These are phyloP conservation scores for Neomonachus schauinslandi DNA, from an alignment of 2,113 vertebrate genomes.

Conservation along the genomic window DNA sequence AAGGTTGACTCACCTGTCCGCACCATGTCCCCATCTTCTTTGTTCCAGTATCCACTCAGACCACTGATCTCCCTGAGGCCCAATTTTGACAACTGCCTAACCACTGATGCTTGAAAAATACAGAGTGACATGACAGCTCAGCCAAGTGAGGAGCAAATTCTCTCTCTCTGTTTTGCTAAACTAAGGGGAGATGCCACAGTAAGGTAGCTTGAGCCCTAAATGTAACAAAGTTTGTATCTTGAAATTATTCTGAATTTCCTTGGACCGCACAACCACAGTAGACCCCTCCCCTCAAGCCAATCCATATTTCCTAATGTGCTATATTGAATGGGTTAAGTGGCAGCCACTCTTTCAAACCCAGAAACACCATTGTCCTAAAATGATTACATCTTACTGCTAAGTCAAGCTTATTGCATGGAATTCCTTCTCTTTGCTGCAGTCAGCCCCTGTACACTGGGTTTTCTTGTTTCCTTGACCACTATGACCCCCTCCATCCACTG, in stretches of 20 bases:
- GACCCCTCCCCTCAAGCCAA: not conserved
- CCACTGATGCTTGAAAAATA: not conserved
- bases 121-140: not conserved
- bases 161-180: not conserved
- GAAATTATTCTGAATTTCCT: not conserved
- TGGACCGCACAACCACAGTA: not conserved
- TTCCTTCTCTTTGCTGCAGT: not conserved
- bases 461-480: not conserved
- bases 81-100: not conserved
- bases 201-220: not conserved
- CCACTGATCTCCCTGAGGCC: not conserved
- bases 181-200: not conserved
- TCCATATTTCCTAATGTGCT: not conserved
- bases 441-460: not conserved
- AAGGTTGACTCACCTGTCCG: not conserved
- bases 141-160: not conserved
- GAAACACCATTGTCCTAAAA: not conserved
- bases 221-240: not conserved
- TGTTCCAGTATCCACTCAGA: not conserved
- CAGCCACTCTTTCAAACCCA: not conserved
- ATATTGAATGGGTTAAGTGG: not conserved
- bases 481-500: accelerated
- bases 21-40: not conserved
- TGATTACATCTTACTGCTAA: not conserved
- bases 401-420: not conserved